Percentiles rank a stretch among this genome's conserved stretches.
Evolutionary conservation across 2,113 vertebrate species (phyloP).

Genomic region (Laticauda laticaudata): DNA sequence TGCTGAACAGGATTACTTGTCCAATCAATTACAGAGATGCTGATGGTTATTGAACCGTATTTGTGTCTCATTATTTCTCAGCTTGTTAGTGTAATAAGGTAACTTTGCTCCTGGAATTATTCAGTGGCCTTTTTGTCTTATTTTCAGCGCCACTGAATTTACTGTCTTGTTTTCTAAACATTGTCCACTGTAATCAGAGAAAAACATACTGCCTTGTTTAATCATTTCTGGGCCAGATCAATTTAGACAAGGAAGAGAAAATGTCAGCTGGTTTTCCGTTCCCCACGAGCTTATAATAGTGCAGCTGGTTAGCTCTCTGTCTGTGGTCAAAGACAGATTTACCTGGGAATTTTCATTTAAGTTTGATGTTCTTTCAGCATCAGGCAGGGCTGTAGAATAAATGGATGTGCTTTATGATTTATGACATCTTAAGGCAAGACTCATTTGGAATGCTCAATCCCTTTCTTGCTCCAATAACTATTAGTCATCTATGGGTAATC

Average conservation of each 20-base stretch:
- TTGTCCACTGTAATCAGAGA: background rate
- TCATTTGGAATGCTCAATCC: background rate
- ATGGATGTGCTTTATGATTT: background rate
- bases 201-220: background rate
- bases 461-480: background rate
- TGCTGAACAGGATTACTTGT: background rate
- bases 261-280: background rate
- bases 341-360: background rate
- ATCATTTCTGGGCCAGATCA: background rate
- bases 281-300: background rate
- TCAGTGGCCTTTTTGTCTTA: background rate
- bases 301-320: background rate
- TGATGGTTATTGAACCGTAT: background rate
- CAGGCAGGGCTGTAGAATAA: background rate
- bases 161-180: slow-evolving; percentile 6
- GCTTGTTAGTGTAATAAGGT: slow-evolving; percentile 2
- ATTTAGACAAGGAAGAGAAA: background rate
- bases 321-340: background rate
- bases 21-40: background rate
- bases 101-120: slow-evolving; percentile 13
- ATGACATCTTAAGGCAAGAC: background rate
- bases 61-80: background rate
- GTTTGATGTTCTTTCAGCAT: background rate
- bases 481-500: background rate
- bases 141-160: slow-evolving; percentile 5